phyloP scores from a whole-genome alignment of 2,113 vertebrate genomes.

The Cryptomyrus ogoouensis region DNA sequence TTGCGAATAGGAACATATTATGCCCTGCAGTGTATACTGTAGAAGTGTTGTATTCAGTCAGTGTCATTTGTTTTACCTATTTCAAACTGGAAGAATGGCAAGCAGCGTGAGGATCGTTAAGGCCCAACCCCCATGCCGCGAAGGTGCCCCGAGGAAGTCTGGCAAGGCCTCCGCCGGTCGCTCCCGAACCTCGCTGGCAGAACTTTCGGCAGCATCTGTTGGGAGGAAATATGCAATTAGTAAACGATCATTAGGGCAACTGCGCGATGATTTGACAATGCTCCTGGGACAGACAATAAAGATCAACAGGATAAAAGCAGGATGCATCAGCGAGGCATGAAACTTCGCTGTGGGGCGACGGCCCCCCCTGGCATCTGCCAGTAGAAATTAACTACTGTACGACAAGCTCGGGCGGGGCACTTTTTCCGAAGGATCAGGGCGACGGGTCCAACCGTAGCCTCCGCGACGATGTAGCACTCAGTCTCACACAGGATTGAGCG shows the following conservation, averaged over 20 bases:
- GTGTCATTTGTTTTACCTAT: neutral
- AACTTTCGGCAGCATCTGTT: conserved; percentile 16
- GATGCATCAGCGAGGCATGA: neutral
- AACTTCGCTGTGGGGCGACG: neutral
- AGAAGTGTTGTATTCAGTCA: neutral
- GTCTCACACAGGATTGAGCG: neutral
- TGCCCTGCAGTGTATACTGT: neutral
- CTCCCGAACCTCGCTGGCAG: neutral
- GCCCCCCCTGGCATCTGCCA: neutral
- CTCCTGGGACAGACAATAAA: conserved; percentile 17
- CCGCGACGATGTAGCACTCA: neutral
- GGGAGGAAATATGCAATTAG: conserved; percentile 16
- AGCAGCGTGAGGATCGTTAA: neutral
- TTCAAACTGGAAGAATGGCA: neutral
- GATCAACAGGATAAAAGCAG: conserved; percentile 6
- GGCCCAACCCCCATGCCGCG: neutral
- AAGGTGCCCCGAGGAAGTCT: neutral
- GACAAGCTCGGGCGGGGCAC: neutral
- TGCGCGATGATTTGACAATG: neutral
- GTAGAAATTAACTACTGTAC: neutral
- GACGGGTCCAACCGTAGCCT: too few species aligned
- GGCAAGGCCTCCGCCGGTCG: neutral
- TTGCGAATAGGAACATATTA: neutral
- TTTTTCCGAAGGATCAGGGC: neutral
- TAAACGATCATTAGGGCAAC: conserved; percentile 17